Evolutionary conservation across 2,113 vertebrate species (phyloP).

Genomic region (Poeciliopsis occidentalis): DNA sequence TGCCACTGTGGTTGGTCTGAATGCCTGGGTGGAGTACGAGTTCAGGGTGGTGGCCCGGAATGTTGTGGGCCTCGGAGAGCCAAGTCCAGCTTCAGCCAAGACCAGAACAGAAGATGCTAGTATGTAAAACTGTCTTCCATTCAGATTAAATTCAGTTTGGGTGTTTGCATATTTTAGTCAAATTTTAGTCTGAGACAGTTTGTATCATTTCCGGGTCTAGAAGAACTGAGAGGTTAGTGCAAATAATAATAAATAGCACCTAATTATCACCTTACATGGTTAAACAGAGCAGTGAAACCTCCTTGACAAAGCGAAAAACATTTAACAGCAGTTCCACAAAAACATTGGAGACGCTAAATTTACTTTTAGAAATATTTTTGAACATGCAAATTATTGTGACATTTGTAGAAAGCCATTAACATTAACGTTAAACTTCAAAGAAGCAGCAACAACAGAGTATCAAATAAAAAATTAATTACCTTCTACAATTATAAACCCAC

Average conservation of each 20-base stretch:
- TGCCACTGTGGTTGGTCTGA: slow-evolving; percentile 91
- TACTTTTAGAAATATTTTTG: too few relatives aligned
- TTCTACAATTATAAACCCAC: neutral
- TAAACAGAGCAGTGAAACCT: too few relatives aligned
- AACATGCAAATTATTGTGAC: too few relatives aligned
- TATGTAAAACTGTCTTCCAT: slow-evolving; percentile 74
- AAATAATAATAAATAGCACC: too few relatives aligned
- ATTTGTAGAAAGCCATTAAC: neutral
- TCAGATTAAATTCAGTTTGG: neutral
- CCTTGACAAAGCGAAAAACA: too few relatives aligned
- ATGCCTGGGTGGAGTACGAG: slow-evolving; percentile 98
- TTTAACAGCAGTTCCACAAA: too few relatives aligned
- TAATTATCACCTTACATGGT: too few relatives aligned
- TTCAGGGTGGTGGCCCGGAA: slow-evolving; percentile 94
- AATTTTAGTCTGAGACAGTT: too few relatives aligned
- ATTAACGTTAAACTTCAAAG: neutral
- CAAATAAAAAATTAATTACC: neutral
- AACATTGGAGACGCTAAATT: too few relatives aligned
- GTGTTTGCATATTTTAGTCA: neutral
- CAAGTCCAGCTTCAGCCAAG: slow-evolving; percentile 91
- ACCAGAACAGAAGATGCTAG: slow-evolving; percentile 95
- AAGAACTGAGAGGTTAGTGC: too few relatives aligned
- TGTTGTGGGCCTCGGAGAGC: slow-evolving; percentile 90
- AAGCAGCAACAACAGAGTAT: neutral
- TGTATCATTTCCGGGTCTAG: too few relatives aligned